Conservation (phyloP, 1,140 invertebrate species). For the Sycobia sp. region DNA sequence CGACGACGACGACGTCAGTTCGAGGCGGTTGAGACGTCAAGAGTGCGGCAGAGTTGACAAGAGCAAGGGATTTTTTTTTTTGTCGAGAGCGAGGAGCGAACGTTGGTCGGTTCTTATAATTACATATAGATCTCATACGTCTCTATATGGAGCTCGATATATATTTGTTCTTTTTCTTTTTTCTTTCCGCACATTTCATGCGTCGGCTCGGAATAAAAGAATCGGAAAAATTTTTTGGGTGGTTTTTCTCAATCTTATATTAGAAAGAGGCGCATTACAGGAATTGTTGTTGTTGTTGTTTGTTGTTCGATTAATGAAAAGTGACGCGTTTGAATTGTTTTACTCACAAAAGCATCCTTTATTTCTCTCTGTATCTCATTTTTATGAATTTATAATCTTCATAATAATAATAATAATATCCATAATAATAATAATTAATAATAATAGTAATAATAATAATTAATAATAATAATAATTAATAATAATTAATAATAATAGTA, state of each 20-base stretch:
- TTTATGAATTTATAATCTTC: conserved; percentile 60
- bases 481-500: conserved; percentile 48
- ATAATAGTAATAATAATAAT: conserved; percentile 57
- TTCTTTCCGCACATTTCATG: conserved; percentile 1
- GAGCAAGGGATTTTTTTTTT: conserved; percentile 51
- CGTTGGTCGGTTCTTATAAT: conserved; percentile 16
- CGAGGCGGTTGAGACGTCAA: conserved; percentile 32
- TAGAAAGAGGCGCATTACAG: conserved; percentile 4
- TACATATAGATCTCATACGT: neutral
- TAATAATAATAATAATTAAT: conserved; percentile 50
- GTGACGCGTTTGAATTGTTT: conserved; percentile 46
- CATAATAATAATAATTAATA: conserved; percentile 54
- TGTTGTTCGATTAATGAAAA: conserved; percentile 36
- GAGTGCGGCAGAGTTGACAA: conserved; percentile 49
- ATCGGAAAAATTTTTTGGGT: conserved; percentile 3
- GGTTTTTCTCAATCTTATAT: too few relatives aligned
- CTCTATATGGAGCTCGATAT: neutral
- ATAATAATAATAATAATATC: conserved; percentile 58
- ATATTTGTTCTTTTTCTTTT: neutral
- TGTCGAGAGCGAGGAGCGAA: conserved; percentile 44
- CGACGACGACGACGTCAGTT: too few relatives aligned
- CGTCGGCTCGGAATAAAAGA: neutral
- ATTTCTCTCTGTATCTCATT: conserved; percentile 57
- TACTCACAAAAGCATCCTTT: conserved; percentile 63
- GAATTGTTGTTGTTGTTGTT: conserved; percentile 15